Evolutionary conservation across 2,797 vertebrate genomes (phyloP), one percentile per base, ranked within the genome.

Genomic region (Megalops cyprinoides): DNA sequence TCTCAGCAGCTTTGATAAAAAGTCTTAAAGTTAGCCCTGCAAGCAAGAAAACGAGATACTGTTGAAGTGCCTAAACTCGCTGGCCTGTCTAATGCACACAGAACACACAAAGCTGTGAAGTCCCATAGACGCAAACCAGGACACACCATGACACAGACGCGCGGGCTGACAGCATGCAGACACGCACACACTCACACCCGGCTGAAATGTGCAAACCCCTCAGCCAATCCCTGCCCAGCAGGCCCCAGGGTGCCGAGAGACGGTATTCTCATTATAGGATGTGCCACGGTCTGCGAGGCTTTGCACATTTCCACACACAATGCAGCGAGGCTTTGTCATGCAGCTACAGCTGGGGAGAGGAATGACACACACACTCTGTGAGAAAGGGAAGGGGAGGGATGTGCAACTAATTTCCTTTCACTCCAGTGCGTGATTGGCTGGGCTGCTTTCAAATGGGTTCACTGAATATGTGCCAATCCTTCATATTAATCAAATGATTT

Each of bases 1-100:
- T 94, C 95, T 94, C 91, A 94, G 94, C 93, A 92, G 94, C 94
- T 95, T 90, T 95, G 94, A 94, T 94, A 94, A 95, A 95, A 94
- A 93, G 90, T 93, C 95, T 94, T 95, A 93, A 94, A 93, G 94
- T 97, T 97, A 97, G 95, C 96, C 96, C 96, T 97, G 96, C 90
- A 96, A 97, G 95, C 93, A 95, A 97, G 95, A 96, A 96, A 94
- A 97, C 75, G 93, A 96, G 91, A 96, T 91, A 94, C 93, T 83
- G 92, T 95, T 96, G 93, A 94, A 89, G 90, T 92, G 93, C 84
- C 94, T 94, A 89, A 71, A 91, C 93, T 93, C 86, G 56, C 95
- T 92, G 89, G 83, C 93, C 94, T 94, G 88, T 91, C 94, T 92
- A 85, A 89, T 74, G 92, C 87, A 96, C 87, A 88, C 25, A 84